phyloP scores from a whole-genome alignment of 2,888 invertebrate genomes.

The Chironomus tentans region DNA sequence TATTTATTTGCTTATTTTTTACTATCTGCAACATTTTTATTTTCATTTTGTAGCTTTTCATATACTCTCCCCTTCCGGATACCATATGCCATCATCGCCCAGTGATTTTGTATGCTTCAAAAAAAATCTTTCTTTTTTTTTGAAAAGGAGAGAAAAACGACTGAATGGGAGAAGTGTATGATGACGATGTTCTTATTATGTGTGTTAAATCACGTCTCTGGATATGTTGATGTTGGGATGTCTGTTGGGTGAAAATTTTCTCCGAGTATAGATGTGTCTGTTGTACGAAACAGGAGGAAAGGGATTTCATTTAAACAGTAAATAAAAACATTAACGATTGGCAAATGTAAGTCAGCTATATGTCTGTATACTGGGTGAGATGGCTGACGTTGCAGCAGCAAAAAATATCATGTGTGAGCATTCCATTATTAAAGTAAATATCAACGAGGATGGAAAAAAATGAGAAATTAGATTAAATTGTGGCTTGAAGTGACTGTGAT shows the following conservation, averaged over 20 bases:
- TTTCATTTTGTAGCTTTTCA: too few relatives aligned
- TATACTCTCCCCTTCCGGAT: background rate
- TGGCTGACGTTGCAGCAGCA: background rate
- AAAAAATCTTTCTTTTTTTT: too few relatives aligned
- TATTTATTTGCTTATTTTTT: constrained; percentile 14
- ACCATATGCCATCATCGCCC: background rate
- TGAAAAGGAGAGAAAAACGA: too few relatives aligned
- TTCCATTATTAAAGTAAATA: constrained; percentile 8
- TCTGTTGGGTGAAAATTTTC: background rate
- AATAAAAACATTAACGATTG: constrained; percentile 18
- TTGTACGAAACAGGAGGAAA: background rate
- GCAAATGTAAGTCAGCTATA: background rate
- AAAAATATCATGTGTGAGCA: background rate
- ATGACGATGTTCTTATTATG: background rate
- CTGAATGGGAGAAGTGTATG: too few relatives aligned
- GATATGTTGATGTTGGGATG: background rate
- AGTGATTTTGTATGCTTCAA: too few relatives aligned
- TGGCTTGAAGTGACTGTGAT: too few relatives aligned
- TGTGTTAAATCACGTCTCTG: constrained; percentile 19
- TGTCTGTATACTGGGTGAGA: too few relatives aligned
- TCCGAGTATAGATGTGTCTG: too few relatives aligned
- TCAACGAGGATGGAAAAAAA: background rate
- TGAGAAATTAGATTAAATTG: too few relatives aligned
- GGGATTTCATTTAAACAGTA: constrained; percentile 8
- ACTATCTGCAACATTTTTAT: background rate